Conservation (phyloP, 2,888 invertebrate genomes). For the Hedya salicella region DNA sequence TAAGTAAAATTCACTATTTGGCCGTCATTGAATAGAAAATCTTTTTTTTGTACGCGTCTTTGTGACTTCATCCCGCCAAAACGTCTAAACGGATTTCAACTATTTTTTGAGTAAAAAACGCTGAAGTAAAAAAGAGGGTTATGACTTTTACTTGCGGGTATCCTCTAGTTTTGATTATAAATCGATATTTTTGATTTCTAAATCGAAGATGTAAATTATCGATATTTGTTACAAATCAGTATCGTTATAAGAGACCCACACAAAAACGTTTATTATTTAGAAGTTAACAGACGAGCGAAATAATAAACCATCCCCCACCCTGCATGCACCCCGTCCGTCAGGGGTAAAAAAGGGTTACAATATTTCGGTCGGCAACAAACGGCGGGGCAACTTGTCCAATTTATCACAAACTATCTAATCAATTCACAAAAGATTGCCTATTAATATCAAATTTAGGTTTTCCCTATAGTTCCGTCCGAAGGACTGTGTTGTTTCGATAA, state of each 20-base stretch:
- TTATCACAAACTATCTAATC: slow-evolving; percentile 81
- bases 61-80: too few species aligned
- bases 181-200: not conserved
- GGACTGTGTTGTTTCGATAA: slow-evolving; percentile 79
- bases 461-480: slow-evolving; percentile 76
- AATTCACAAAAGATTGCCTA: slow-evolving; percentile 76
- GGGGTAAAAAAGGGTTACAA: slow-evolving; percentile 45
- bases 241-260: not conserved
- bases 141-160: too few species aligned
- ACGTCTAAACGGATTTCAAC: too few species aligned
- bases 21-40: too few species aligned
- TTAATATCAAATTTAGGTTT: slow-evolving; percentile 80
- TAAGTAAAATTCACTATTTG: too few species aligned
- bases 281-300: slow-evolving; percentile 35
- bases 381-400: slow-evolving; percentile 65
- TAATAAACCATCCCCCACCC: slow-evolving; percentile 33
- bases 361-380: slow-evolving; percentile 53
- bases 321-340: slow-evolving; percentile 22
- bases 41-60: too few species aligned
- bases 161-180: too few species aligned
- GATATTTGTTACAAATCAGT: not conserved
- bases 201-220: too few species aligned
- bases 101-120: too few species aligned
- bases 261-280: slow-evolving; percentile 25
- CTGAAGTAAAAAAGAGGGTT: too few species aligned